Base-by-base conservation (phyloP, 1,140 invertebrate genomes). In the Riptortus pedestris region DNA sequence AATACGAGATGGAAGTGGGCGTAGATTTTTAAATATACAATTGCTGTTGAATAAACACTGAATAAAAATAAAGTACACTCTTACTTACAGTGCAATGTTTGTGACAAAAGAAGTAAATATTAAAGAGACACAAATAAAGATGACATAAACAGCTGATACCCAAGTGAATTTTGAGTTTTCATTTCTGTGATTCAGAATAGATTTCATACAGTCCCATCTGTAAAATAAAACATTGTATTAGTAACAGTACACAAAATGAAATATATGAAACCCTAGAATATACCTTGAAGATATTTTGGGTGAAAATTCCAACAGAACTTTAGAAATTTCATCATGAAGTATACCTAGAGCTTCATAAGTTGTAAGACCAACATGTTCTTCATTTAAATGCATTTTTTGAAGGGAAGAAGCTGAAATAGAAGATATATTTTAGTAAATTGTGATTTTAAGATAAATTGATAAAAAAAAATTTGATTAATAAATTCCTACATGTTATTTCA, bases 81-180 rank as follows among this genome's bases (percentile, higher is more conserved):
- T n/a, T 51, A 65, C 68, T 63, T 72, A 75, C 74, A 70, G 69
- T 67, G 70, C 65, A 70, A 75, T 69, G 66, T 74, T 70, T 51
- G 67, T 67, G 58, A 69, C 70, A 62, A 74, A 74, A 67, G 73
- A 78, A 64, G 74, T 71, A 51, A 77, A 38, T 26, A 80, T 72
- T 33, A 81, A 72, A 28, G 73, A 67, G 66, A 77, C 67, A 28
- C 73, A 73, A 68, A 73, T 75, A 45, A 83, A 65, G 58, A 81
- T 64, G 27, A 81, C 74, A 0, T 77, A 75, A 0, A 79, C 57
- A 45, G 79, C 77, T 43, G 83, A 83, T 20, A 83, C 78, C 82
- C 83, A 85, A 63, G 81, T 81, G 67, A 86, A 77, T 5, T 82
- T 83, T 57, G 83, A 85, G 62, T 83, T 78, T 67, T 79, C 79